Conservation (phyloP, 2,797 vertebrate genomes). For the Tadarida brasiliensis region DNA sequence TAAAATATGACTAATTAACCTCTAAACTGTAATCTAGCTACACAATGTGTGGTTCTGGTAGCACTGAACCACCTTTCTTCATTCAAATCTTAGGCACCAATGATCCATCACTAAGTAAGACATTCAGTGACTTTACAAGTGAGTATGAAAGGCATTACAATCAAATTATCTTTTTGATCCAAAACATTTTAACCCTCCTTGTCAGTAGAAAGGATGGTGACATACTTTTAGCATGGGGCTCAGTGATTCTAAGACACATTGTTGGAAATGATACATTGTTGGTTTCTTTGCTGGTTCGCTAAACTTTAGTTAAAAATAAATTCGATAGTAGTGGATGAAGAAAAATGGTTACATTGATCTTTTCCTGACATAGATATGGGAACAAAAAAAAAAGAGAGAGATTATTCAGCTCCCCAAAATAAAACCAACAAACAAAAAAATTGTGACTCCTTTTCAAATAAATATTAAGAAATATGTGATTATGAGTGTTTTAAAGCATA, state of each 20-base stretch:
- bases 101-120: neutral
- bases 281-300: slow-evolving; percentile 19
- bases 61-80: neutral
- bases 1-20: neutral
- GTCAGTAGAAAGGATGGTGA: slow-evolving; percentile 10
- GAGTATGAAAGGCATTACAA: neutral
- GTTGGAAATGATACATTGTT: neutral
- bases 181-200: neutral
- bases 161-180: neutral
- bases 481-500: neutral
- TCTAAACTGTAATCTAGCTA: neutral
- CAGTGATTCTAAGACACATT: neutral
- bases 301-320: slow-evolving; percentile 35
- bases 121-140: slow-evolving; percentile 12
- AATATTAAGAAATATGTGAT: neutral
- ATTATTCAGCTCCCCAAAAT: neutral
- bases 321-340: neutral
- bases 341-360: slow-evolving; percentile 10
- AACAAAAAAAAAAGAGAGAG: neutral
- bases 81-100: neutral
- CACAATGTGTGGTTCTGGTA: neutral
- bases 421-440: neutral
- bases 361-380: neutral
- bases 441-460: neutral
- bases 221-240: neutral